These are phyloP conservation scores for Tetropium fuscum DNA, from an alignment of 2,888 invertebrate genomes.

Conservation along the genomic window DNA sequence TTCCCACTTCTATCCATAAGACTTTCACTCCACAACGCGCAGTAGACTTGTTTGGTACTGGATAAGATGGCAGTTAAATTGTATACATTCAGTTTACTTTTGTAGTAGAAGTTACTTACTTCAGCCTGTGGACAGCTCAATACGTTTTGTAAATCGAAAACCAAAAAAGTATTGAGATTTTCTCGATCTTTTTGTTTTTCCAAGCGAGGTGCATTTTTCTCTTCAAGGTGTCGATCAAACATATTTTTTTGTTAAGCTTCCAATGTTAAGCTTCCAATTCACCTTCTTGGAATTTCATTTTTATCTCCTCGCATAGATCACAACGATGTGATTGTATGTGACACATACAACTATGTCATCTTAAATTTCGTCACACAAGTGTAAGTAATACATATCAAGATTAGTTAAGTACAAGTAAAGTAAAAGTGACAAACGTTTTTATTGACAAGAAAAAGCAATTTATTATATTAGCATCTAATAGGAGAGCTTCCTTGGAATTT, in stretches of 20 bases:
- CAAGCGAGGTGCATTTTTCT: conserved; percentile 14
- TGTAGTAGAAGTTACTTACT: conserved; percentile 44
- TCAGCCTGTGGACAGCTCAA: conserved; percentile 42
- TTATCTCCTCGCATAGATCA: too few relatives aligned
- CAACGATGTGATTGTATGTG: too few relatives aligned
- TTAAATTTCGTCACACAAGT: too few relatives aligned
- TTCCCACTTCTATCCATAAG: too few relatives aligned
- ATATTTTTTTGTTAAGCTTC: too few relatives aligned
- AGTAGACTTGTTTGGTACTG: conserved; percentile 41
- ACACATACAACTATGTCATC: too few relatives aligned
- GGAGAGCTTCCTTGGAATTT: conserved; percentile 1
- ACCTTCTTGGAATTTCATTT: too few relatives aligned
- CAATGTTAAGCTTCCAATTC: too few relatives aligned
- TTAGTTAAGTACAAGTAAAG: too few relatives aligned
- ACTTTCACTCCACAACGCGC: conserved; percentile 46
- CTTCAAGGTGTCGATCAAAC: too few relatives aligned
- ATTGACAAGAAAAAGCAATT: not conserved
- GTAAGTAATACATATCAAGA: too few relatives aligned
- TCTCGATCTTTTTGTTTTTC: conserved; percentile 19
- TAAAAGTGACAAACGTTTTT: too few relatives aligned
- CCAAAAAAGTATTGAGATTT: conserved; percentile 9
- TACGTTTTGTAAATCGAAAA: conserved; percentile 39
- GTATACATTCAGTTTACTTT: conserved; percentile 39
- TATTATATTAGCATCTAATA: not conserved
- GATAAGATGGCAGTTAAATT: conserved; percentile 43